These are phyloP conservation scores for Menidia menidia DNA, from an alignment of 2,797 vertebrate species.

Conservation along the genomic window DNA sequence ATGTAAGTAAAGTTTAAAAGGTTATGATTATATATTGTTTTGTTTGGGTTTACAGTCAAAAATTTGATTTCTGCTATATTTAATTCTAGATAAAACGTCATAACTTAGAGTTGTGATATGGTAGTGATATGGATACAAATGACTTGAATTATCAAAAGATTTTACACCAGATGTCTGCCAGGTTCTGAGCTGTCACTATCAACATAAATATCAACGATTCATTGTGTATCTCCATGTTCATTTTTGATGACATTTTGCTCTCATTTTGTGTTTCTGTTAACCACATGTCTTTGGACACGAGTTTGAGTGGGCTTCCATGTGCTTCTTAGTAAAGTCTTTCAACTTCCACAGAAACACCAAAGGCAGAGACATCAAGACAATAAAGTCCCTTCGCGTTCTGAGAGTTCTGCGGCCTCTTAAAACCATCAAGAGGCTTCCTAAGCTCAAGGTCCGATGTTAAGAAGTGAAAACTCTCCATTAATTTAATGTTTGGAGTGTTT, in stretches of 20 bases:
- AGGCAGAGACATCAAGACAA: constrained; percentile 98
- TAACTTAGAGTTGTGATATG: not conserved
- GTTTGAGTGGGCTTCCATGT: not conserved
- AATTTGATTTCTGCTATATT: too few species aligned
- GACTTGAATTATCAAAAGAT: not conserved
- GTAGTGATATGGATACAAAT: not conserved
- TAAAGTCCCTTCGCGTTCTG: constrained; percentile 95
- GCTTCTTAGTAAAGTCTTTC: constrained; percentile 33
- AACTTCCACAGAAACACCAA: constrained; percentile 90
- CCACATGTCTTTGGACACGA: constrained; percentile 20
- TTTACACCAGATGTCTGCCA: constrained; percentile 26
- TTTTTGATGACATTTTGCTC: constrained; percentile 30
- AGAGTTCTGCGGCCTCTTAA: constrained; percentile 95
- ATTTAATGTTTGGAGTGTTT: not conserved
- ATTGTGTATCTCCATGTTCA: constrained; percentile 27
- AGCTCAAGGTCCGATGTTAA: constrained; percentile 89
- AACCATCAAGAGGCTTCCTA: constrained; percentile 98
- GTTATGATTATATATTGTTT: too few species aligned
- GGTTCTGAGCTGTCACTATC: constrained; percentile 10
- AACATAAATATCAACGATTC: constrained; percentile 20
- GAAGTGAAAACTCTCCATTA: not conserved
- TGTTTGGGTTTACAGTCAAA: too few species aligned
- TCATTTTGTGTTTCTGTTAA: constrained; percentile 13
- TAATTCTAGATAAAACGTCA: not conserved
- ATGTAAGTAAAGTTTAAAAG: too few species aligned